Evolutionary conservation across 2,113 vertebrate species (phyloP).

Genomic region (Piaya cayana): DNA sequence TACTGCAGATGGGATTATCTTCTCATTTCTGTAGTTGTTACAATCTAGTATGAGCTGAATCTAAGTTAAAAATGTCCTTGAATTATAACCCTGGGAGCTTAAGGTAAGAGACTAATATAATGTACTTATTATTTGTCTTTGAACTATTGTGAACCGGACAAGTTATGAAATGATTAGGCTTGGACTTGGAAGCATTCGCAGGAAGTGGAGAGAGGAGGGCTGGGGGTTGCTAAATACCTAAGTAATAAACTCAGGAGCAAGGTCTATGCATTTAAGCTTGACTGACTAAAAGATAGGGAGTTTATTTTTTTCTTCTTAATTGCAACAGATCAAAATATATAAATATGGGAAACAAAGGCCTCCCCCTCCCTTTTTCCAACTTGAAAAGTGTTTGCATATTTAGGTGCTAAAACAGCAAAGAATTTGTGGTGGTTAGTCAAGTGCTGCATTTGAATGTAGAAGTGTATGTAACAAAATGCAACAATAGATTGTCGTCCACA

Average conservation of each 20-base stretch:
- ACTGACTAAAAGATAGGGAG: background rate
- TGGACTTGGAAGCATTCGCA: background rate
- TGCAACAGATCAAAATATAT: background rate
- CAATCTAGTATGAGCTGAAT: background rate
- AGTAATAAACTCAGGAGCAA: background rate
- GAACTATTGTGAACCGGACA: background rate
- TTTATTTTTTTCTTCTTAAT: background rate
- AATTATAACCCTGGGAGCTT: background rate
- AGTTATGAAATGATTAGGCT: background rate
- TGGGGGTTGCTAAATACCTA: background rate
- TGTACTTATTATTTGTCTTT: background rate
- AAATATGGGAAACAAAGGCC: background rate
- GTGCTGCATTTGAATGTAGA: background rate
- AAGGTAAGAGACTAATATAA: background rate
- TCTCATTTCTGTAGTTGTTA: background rate
- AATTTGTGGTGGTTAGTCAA: background rate
- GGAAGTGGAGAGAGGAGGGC: background rate
- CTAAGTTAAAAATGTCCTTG: background rate
- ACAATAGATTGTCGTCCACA: background rate
- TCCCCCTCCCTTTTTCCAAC: rapidly evolving
- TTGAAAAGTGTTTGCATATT: background rate
- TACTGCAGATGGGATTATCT: background rate
- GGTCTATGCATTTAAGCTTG: background rate
- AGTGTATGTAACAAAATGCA: background rate
- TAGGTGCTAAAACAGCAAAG: background rate